Evolutionary conservation across 1,140 invertebrate genomes (phyloP).

Genomic region (Euglossa dilemma): DNA sequence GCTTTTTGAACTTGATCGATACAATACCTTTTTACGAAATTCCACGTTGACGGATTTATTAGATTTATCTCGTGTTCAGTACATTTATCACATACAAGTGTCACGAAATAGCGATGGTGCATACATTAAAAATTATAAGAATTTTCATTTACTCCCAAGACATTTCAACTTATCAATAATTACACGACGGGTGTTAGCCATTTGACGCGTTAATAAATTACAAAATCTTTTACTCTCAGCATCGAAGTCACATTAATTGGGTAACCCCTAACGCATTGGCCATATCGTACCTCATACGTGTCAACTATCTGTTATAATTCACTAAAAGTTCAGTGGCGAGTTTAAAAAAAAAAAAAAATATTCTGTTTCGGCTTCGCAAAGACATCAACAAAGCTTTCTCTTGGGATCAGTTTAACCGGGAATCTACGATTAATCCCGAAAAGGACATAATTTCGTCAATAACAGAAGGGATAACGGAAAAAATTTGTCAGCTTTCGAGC

Average conservation of each 20-base stretch:
- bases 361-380: conserved; percentile 16
- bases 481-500: conserved; percentile 18
- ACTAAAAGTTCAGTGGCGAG: conserved; percentile 4
- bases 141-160: neutral
- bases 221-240: neutral
- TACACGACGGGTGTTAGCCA: neutral
- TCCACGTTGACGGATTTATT: neutral
- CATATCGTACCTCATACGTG: neutral
- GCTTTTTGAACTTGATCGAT: conserved; percentile 13
- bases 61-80: no score
- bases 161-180: neutral
- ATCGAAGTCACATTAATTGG: neutral
- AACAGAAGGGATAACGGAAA: conserved; percentile 24
- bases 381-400: conserved; percentile 29
- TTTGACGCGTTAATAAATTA: neutral
- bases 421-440: conserved; percentile 23
- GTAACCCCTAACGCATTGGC: conserved; percentile 15
- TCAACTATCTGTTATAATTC: conserved; percentile 14
- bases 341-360: neutral
- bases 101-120: conserved; percentile 4
- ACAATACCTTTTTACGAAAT: neutral
- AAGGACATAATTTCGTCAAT: conserved; percentile 31
- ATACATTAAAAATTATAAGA: neutral
- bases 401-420: conserved; percentile 22
- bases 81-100: neutral